Evolutionary conservation across 2,888 invertebrate species (phyloP), one percentile per base, ranked within the genome.

Genomic region (Dryadula phaetusa): DNA sequence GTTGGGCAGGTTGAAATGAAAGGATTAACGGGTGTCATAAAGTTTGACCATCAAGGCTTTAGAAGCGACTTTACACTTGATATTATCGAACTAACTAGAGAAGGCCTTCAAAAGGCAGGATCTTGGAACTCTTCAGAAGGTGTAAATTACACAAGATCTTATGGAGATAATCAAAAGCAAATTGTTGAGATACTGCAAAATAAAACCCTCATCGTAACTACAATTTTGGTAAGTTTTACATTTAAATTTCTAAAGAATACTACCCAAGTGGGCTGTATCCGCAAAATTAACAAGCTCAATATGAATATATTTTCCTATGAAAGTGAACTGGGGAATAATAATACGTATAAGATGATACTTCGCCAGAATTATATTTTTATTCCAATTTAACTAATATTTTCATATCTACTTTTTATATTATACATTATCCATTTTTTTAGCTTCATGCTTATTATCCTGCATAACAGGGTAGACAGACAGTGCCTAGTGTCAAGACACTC

Each of bases 11-110:
- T 98, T 72, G 97, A 97, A 93, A 97, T 98, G 95, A 95, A 96
- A 77, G 98, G 98, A n/a, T 92, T 98, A 75, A 98, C 98, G 0
- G 98, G 98, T 72, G 95, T 96, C 66, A 98, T 99, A 79, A 97
- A 97, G 90, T 98, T 99, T 87, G 98, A 98, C 90, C 96, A 97
- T 87, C 96, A 97, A 91, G 99, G 99, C 64, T 97, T 98, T 87
- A 94, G 99, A 69, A 96, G 97, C 53, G 97, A 98, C 86, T 98
- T 99, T 83, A 95, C 96, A 72, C 93, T 99, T 75, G 98, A 98
- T 83, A 96, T 99, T 76, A 96, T 99, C 72, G 98, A 99, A 86
- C 93, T 99, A 73, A 96, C 95, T 64, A 95, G 97, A 75, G 95
- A 96, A 67, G 98, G 98, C 0, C 91, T 98, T 62, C 95, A 96